Percentiles rank a stretch among this genome's conserved stretches.
phyloP scores from a whole-genome alignment of 2,113 vertebrate species.

The Cyanoramphus novaezelandiae region DNA sequence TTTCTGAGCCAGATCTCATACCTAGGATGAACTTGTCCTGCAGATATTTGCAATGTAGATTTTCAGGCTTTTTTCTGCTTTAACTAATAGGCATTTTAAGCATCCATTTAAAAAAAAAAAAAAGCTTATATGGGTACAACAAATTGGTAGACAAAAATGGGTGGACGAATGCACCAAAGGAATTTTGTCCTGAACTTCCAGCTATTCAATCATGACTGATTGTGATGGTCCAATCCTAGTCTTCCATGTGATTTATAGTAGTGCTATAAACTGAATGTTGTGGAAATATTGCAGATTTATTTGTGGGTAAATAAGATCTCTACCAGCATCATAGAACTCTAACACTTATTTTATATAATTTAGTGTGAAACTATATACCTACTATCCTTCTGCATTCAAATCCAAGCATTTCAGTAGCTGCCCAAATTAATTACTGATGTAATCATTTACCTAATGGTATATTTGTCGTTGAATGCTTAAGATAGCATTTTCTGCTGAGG shows the following conservation, averaged over 20 bases:
- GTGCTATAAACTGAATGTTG: background rate
- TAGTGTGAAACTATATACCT: background rate
- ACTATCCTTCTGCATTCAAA: background rate
- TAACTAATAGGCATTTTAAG: background rate
- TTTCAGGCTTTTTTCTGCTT: background rate
- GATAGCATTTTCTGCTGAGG: background rate
- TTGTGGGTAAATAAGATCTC: background rate
- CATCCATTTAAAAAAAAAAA: background rate
- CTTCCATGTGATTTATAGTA: background rate
- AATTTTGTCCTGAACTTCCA: background rate
- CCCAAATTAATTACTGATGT: background rate
- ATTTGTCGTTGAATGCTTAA: background rate
- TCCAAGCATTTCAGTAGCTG: background rate
- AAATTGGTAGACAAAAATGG: background rate
- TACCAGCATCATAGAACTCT: background rate
- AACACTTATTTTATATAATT: background rate
- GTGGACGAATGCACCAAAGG: background rate
- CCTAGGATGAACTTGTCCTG: background rate
- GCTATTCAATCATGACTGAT: background rate
- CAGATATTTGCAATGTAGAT: background rate
- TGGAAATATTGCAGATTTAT: background rate
- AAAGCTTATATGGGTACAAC: background rate
- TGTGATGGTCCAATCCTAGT: background rate
- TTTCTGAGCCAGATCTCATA: background rate
- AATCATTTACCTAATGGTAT: background rate